A percentile compares a stretch with the other conserved stretches of the same genome.
Evolutionary conservation across 2,113 vertebrate genomes (phyloP).

Genomic region (Myodes glareolus): DNA sequence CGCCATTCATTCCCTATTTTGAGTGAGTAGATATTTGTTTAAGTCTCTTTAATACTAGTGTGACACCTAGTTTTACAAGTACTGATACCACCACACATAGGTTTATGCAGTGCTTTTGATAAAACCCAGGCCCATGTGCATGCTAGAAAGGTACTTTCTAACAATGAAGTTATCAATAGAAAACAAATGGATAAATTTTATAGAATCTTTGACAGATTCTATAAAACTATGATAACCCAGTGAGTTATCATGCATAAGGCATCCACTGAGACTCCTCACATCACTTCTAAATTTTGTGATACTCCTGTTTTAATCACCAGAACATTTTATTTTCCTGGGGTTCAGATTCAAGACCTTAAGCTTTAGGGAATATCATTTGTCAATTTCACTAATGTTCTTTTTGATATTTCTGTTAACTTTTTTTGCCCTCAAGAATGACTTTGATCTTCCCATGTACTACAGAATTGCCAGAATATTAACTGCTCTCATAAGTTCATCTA

Average conservation of each 20-base stretch:
- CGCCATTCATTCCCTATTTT: not conserved
- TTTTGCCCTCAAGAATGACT: conserved; percentile 6
- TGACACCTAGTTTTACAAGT: no score
- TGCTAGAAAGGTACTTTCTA: not conserved
- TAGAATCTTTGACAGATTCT: not conserved
- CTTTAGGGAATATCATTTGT: not conserved
- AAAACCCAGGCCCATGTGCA: not conserved
- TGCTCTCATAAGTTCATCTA: not conserved
- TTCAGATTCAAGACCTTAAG: not conserved
- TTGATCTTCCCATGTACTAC: not conserved
- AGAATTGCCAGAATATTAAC: not conserved
- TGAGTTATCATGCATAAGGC: not conserved
- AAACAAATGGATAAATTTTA: not conserved
- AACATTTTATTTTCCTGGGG: not conserved
- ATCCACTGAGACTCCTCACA: not conserved
- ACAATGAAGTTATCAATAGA: not conserved
- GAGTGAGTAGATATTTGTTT: not conserved
- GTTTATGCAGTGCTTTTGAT: not conserved
- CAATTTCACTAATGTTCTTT: not conserved
- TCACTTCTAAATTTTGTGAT: not conserved
- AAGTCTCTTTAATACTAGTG: no score
- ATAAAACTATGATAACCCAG: no score
- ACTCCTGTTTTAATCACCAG: not conserved
- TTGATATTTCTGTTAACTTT: not conserved
- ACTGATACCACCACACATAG: not conserved